phyloP scores from a whole-genome alignment of 2,888 invertebrate species.

The Idaea straminata region DNA sequence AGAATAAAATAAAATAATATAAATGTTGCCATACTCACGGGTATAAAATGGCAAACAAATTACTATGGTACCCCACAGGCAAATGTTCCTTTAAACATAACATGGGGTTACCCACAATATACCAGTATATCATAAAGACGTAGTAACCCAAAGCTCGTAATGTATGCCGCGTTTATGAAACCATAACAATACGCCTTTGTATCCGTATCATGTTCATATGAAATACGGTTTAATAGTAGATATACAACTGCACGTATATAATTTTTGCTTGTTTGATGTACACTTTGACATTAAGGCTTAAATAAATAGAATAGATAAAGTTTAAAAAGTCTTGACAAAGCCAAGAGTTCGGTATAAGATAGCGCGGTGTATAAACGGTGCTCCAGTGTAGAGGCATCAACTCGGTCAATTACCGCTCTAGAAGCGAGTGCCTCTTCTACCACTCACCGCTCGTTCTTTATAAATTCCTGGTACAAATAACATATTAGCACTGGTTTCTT shows the following conservation, averaged over 20 bases:
- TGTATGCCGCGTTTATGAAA: not conserved
- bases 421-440: not conserved
- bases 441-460: not conserved
- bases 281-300: not conserved
- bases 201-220: not conserved
- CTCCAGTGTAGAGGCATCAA: not conserved
- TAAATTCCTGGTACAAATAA: not conserved
- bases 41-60: too few species aligned
- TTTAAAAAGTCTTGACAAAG: not conserved
- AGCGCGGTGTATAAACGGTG: not conserved
- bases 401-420: not conserved
- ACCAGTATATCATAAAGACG: not conserved
- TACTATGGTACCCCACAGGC: not conserved
- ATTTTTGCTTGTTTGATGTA: not conserved
- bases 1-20: not conserved
- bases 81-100: not conserved
- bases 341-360: not conserved
- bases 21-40: not conserved
- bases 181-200: conserved; percentile 1
- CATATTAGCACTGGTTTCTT: not conserved
- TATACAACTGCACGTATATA: not conserved
- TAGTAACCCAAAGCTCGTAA: not conserved
- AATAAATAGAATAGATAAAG: not conserved
- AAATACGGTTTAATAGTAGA: not conserved
- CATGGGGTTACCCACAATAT: not conserved